Conservation (phyloP, 2,888 invertebrate genomes). For the Melinaea marsaeus region DNA sequence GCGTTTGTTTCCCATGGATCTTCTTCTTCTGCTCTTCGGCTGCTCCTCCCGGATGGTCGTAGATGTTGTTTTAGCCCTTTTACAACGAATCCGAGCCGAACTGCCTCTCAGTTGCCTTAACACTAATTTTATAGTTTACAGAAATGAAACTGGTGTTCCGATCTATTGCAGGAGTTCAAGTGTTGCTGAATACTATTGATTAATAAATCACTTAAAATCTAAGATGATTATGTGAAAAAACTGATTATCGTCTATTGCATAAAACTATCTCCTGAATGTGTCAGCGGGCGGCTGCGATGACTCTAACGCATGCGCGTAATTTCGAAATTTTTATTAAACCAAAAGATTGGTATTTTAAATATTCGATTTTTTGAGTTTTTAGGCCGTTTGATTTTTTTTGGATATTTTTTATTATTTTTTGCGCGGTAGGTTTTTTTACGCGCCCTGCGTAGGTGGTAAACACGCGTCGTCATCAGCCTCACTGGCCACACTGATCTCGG, state of each 20-base stretch:
- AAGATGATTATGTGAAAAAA: constrained; percentile 69
- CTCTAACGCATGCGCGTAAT: constrained; percentile 71
- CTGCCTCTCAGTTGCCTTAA: constrained; percentile 72
- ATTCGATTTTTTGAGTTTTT: constrained; percentile 42
- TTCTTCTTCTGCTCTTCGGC: constrained; percentile 53
- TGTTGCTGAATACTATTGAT: constrained; percentile 75
- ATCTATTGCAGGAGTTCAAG: constrained; percentile 67
- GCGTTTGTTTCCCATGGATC: constrained; percentile 56
- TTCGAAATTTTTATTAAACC: constrained; percentile 62
- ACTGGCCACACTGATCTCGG: constrained; percentile 74
- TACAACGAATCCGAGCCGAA: constrained; percentile 69
- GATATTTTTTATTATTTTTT: constrained; percentile 38
- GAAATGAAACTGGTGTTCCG: constrained; percentile 66
- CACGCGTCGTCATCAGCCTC: constrained; percentile 73
- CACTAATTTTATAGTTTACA: constrained; percentile 68
- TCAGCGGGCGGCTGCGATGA: constrained; percentile 64
- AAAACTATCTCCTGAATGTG: constrained; percentile 75
- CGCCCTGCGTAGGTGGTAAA: constrained; percentile 75
- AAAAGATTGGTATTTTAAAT: constrained; percentile 65
- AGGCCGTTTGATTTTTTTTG: constrained; percentile 54
- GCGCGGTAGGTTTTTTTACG: constrained; percentile 61
- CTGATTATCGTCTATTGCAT: constrained; percentile 73
- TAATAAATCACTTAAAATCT: constrained; percentile 72
- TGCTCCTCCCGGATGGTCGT: constrained; percentile 71
- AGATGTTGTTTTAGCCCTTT: constrained; percentile 66